Conservation (phyloP, 2,113 vertebrate genomes). For the Acanthisitta chloris region DNA sequence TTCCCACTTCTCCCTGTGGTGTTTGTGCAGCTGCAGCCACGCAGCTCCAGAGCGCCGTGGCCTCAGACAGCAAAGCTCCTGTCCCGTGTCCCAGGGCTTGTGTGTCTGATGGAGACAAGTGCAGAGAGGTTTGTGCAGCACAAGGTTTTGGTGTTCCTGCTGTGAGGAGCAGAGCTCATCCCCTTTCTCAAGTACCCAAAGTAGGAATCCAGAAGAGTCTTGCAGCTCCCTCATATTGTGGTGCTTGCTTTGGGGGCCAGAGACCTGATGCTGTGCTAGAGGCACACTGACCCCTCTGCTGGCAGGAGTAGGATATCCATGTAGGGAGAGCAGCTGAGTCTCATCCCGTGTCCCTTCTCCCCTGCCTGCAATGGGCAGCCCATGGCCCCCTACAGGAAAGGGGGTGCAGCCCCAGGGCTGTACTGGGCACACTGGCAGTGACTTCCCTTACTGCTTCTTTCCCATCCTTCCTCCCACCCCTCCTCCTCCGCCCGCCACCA, state of each 20-base stretch:
- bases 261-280: fast-evolving
- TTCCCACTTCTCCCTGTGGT: neutral
- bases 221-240: neutral
- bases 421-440: neutral
- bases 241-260: neutral
- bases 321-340: neutral
- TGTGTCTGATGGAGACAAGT: fast-evolving
- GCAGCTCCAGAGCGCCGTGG: neutral
- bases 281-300: fast-evolving
- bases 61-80: neutral
- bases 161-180: fast-evolving
- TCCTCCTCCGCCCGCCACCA: neutral
- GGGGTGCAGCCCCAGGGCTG: neutral
- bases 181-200: fast-evolving
- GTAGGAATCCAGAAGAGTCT: fast-evolving
- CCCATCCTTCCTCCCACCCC: neutral
- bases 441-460: neutral
- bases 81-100: fast-evolving
- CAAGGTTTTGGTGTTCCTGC: neutral
- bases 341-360: fast-evolving
- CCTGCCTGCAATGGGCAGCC: neutral
- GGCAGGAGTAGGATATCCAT: too few relatives aligned
- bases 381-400: fast-evolving
- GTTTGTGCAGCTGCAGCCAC: neutral
- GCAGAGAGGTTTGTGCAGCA: neutral